These are phyloP conservation scores for Brachionus plicatilis DNA, from an alignment of 1,140 invertebrate genomes.

Conservation along the genomic window DNA sequence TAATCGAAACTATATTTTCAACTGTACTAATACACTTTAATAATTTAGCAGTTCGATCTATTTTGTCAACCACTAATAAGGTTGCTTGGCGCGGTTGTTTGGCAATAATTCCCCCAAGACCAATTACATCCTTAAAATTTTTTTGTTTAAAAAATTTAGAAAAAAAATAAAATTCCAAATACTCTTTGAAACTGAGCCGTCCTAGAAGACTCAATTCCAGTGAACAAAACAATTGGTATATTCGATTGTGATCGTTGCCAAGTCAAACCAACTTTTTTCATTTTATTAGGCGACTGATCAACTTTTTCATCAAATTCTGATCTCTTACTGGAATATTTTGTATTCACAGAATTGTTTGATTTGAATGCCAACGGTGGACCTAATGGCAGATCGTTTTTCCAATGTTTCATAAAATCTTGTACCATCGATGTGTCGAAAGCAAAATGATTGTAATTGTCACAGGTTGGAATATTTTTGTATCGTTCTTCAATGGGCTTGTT, in stretches of 20 bases:
- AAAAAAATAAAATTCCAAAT: neutral
- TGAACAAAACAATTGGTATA: constrained; percentile 17
- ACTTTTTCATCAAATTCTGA: neutral
- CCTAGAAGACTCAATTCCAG: constrained; percentile 14
- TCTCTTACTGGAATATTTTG: neutral
- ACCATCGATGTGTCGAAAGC: neutral
- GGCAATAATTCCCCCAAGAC: constrained; percentile 5
- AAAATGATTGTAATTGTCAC: constrained; percentile 15
- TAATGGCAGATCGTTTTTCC: constrained; percentile 1
- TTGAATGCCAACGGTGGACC: neutral
- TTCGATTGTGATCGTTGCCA: constrained; percentile 1
- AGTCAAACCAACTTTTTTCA: neutral
- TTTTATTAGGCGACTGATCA: neutral
- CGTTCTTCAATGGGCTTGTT: constrained; percentile 3
- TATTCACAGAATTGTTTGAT: neutral
- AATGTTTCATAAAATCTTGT: neutral
- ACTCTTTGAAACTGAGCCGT: constrained; percentile 12
- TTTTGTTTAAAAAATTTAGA: neutral
- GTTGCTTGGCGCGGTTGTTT: constrained; percentile 27
- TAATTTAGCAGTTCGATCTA: constrained; percentile 33
- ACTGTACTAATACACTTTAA: constrained; percentile 26
- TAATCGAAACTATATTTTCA: constrained; percentile 13
- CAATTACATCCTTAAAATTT: constrained; percentile 17
- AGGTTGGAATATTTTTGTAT: constrained; percentile 2
- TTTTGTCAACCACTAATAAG: constrained; percentile 14